Evolutionary conservation across 35 echinoderm and acorn worm species (phyloP).

Genomic region (Apostichopus californicus): DNA sequence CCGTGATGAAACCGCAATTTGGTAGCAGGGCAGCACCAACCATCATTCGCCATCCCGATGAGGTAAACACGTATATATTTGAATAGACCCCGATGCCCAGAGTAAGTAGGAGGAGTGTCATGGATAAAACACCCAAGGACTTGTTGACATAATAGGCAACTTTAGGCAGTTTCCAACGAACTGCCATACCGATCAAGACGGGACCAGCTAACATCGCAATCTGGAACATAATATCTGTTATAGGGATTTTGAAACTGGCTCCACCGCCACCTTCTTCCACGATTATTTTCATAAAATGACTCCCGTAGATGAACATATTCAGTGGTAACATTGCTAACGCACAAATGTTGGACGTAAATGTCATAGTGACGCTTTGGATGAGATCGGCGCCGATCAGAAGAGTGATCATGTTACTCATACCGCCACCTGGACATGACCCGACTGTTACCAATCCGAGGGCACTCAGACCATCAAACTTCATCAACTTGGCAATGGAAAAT

Average conservation of each 20-base stretch:
- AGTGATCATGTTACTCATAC: constrained; percentile 96
- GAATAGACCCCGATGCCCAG: constrained; percentile 78
- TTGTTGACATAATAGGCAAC: constrained; percentile 82
- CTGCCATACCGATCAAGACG: constrained; percentile 73
- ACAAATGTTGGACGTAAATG: constrained; percentile 73
- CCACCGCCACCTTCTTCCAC: constrained; percentile 43
- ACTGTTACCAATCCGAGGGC: constrained; percentile 90
- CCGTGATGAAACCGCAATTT: constrained; percentile 78
- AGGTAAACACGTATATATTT: constrained; percentile 77
- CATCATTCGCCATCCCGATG: constrained; percentile 64
- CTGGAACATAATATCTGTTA: constrained; percentile 83
- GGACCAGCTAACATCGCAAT: constrained; percentile 84
- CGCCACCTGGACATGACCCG: constrained; percentile 86
- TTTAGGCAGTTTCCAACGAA: constrained; percentile 86
- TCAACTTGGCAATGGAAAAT: constrained; percentile 69
- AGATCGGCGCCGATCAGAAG: constrained; percentile 88
- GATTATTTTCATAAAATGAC: constrained; percentile 57
- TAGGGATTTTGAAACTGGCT: constrained; percentile 70
- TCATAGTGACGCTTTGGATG: constrained; percentile 94
- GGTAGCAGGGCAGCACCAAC: constrained; percentile 81
- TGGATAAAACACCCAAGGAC: constrained; percentile 74
- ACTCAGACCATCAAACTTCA: constrained; percentile 75
- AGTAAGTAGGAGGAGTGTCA: constrained; percentile 64
- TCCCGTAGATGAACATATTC: constrained; percentile 91
- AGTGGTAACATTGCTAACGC: constrained; percentile 88